Conservation (phyloP, 1,140 invertebrate genomes). For the Bombus ignitus region DNA sequence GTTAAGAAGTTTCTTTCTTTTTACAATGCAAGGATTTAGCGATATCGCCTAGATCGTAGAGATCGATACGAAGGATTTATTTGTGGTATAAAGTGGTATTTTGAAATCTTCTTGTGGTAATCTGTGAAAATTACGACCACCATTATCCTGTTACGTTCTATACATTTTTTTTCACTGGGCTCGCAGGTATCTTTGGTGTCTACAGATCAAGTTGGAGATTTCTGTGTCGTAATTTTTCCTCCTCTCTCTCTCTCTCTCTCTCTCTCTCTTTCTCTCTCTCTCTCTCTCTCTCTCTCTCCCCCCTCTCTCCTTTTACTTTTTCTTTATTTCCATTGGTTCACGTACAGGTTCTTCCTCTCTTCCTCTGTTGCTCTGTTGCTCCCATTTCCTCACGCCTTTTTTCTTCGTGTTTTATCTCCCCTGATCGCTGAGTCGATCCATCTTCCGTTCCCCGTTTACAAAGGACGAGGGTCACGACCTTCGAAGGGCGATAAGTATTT, state of each 20-base stretch:
- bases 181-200: slow-evolving; percentile 79
- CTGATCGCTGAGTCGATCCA: background rate
- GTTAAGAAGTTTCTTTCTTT: slow-evolving; percentile 3
- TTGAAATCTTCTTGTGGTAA: background rate
- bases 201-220: slow-evolving; percentile 72
- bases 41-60: background rate
- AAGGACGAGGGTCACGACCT: background rate
- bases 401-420: slow-evolving; percentile 1
- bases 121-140: slow-evolving; percentile 75
- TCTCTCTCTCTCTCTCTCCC: background rate
- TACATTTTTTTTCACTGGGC: slow-evolving; percentile 78
- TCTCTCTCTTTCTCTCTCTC: background rate
- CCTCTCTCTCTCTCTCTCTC: slow-evolving; percentile 25
- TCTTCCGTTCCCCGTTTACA: background rate
- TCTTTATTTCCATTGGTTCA: slow-evolving; percentile 35
- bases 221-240: slow-evolving; percentile 74
- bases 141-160: slow-evolving; percentile 75
- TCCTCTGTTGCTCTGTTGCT: background rate
- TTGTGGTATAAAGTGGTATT: background rate
- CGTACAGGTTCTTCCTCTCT: slow-evolving; percentile 31
- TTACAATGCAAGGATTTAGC: background rate
- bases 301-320: slow-evolving; percentile 24
- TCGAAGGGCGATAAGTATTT: background rate
- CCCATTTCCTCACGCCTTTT: background rate
- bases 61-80: background rate